Evolutionary conservation across 2,888 invertebrate genomes (phyloP), one percentile per base, ranked within the genome.

Genomic region (Yponomeuta malinellus): DNA sequence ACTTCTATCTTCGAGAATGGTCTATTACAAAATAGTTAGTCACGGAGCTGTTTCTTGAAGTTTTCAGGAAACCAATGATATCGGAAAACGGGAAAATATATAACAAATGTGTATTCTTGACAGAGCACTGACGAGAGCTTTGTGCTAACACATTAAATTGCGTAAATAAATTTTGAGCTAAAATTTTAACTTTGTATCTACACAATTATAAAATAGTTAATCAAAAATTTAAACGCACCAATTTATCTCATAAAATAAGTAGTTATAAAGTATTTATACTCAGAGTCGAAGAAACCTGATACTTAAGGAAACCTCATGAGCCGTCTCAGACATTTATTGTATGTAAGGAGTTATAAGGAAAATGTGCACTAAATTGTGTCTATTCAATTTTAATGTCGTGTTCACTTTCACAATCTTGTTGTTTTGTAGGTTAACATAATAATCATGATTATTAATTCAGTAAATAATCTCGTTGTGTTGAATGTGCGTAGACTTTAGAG

Each of bases 211-310:
- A 52, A 23, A 15, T 69, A 12, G 52, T 37, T 48, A 15, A 15
- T 43, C 0, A 59, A 59, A n/a, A n/a, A 9, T 8, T 23, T 43
- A 68, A 68, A 68, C 23, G 68, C 68, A 68, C 68, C 68, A 68
- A 68, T 68, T 48, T 68, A 43, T 6, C 37, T 15, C 4, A 8
- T 68, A 68, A 43, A 43, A 4, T 65, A 68, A 59, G 52, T 59
- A 59, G 10, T 68, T 37, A 59, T 59, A 59, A 15, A 12, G 52
- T 59, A 15, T 15, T 59, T 15, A 59, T 59, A 15, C 15, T 86
- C 87, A 83, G 88, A 90, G 89, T 90, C 90, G 71, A 79, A 75
- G 31, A 74, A 87, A 89, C 89, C 90, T 89, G 88, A 87, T 82
- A 83, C 81, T 85, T 85, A 83, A 78, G 72, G 74, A 74, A 77